Base-by-base conservation (phyloP, 2,888 invertebrate species). In the Drosophila mettleri region DNA sequence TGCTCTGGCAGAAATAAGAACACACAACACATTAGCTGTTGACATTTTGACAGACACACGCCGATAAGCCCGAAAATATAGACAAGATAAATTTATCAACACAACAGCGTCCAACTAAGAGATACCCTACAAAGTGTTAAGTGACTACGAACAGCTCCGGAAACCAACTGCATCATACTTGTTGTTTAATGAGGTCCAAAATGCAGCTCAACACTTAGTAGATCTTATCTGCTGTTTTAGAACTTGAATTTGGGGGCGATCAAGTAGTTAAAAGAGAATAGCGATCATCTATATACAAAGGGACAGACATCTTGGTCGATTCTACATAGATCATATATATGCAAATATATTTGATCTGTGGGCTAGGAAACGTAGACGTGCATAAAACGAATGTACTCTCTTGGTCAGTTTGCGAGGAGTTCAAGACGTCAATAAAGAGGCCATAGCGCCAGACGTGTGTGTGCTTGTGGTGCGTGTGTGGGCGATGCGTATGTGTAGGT, bases 11-110 rank as follows among this genome's bases (percentile, higher is more conserved):
- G 22, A 38, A 48, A 36, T 41, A 52, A 70, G 53, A 67, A 63
- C 80, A 72, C 80, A 79, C 79, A 67, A 63, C 80, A 72, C 80
- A 79, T 77, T 77, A 77, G 71, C 62, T 75, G 76, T 77, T 79
- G 80, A 77, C 80, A 70, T 60, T 57, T 75, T 71, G 76, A 79
- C 76, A 71, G 77, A 57, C 79, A 74, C 58, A 41, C 57, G 41
- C 31, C 66, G 74, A 64, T 69, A 78, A 73, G 48, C 43, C 55
- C 59, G 49, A 29, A 46, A 33, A 63, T 20, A 45, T 34, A 61
- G 1, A n/a, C n/a, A 41, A 33, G 16, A 20, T 2, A 33, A n/a
- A 34, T 10, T 16, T 33, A 20, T 34, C 2, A 10, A 22, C 10
- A 9, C 22, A n/a, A n/a, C 20, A 34, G 14, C 10, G 16, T 6